Conservation (phyloP, 2,797 vertebrate genomes). For the Xyrichtys novacula region DNA sequence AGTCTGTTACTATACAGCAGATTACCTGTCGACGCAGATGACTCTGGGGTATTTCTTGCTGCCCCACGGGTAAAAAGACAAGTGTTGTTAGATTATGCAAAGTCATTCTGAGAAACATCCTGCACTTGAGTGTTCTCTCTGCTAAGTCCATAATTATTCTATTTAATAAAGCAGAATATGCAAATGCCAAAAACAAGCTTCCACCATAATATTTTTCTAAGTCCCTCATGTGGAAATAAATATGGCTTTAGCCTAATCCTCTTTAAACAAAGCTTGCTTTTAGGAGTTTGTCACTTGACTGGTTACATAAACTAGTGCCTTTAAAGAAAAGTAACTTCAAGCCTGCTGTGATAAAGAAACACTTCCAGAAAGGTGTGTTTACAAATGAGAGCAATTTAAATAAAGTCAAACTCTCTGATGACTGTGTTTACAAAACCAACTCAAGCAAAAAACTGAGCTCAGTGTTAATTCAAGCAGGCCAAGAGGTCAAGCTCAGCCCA, state of each 20-base stretch:
- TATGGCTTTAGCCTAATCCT: slow-evolving; percentile 59
- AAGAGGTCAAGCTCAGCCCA: too few species aligned
- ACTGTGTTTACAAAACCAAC: slow-evolving; percentile 67
- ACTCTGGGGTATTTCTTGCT: background rate
- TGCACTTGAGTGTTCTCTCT: slow-evolving; percentile 3
- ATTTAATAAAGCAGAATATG: slow-evolving; percentile 30
- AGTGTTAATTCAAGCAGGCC: too few species aligned
- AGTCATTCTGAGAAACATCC: background rate
- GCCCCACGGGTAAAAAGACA: slow-evolving; percentile 5
- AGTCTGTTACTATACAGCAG: slow-evolving; percentile 5
- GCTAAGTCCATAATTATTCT: slow-evolving; percentile 2
- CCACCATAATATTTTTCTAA: slow-evolving; percentile 35
- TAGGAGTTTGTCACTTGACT: slow-evolving; percentile 54
- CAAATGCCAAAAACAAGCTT: slow-evolving; percentile 34
- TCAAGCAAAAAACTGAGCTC: slow-evolving; percentile 65
- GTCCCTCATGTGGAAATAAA: slow-evolving; percentile 47
- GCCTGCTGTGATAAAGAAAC: slow-evolving; percentile 26
- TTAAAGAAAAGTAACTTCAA: slow-evolving; percentile 46
- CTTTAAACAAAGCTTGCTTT: slow-evolving; percentile 52
- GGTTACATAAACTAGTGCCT: slow-evolving; percentile 50
- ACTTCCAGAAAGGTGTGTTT: slow-evolving; percentile 11
- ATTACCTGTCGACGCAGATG: background rate
- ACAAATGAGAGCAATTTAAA: slow-evolving; percentile 26
- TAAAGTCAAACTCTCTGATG: slow-evolving; percentile 37
- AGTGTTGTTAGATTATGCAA: background rate